These are phyloP conservation scores for Phenganax marumi DNA, from an alignment of 92 coral and sea anemone genomes.

Conservation along the genomic window DNA sequence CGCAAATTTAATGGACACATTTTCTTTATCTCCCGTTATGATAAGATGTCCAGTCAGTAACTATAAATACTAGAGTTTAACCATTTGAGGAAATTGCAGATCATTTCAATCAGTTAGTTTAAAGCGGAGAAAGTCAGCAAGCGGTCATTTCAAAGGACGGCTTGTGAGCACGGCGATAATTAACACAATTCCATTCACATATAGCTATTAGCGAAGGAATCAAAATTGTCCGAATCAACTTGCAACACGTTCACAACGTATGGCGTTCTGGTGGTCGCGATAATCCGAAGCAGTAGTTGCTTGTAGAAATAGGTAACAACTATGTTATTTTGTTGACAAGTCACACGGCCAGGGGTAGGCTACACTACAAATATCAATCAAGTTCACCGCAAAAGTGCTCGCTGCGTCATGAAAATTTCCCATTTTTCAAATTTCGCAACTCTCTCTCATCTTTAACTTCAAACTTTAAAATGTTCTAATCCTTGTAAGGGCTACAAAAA, in stretches of 20 bases:
- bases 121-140: not conserved
- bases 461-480: not conserved
- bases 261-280: slow-evolving; percentile 19
- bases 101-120: not conserved
- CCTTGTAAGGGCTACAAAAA: not conserved
- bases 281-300: slow-evolving; percentile 6
- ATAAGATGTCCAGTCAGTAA: too few relatives aligned
- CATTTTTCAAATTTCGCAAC: not conserved
- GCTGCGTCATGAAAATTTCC: not conserved
- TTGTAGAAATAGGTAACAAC: slow-evolving; percentile 22
- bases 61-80: too few relatives aligned
- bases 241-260: slow-evolving; percentile 26
- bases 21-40: too few relatives aligned
- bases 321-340: slow-evolving; percentile 25
- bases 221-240: slow-evolving; percentile 20
- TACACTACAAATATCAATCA: slow-evolving; percentile 19
- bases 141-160: slow-evolving; percentile 24
- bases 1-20: too few relatives aligned
- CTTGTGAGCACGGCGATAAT: slow-evolving; percentile 23
- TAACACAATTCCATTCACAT: slow-evolving; percentile 34
- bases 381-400: slow-evolving; percentile 7
- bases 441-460: not conserved
- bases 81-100: too few relatives aligned
- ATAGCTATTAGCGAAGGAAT: slow-evolving; percentile 34
- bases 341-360: slow-evolving; percentile 29